Base-by-base conservation (phyloP, 2,113 vertebrate species). In the Scomber scombrus region DNA sequence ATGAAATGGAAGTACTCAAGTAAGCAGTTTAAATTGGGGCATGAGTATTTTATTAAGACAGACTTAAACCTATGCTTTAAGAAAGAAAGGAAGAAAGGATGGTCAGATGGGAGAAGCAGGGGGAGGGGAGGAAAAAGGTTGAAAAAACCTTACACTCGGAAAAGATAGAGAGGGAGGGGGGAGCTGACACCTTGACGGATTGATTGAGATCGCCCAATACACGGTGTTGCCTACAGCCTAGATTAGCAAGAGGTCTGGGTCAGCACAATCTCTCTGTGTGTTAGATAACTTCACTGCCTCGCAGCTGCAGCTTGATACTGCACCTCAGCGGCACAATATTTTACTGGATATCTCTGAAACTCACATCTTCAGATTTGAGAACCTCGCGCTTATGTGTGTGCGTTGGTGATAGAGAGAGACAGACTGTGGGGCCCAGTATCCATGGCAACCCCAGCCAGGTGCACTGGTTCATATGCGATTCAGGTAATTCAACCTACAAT, bases 371-470 rank as follows among this genome's bases (percentile, higher is more conserved):
- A 72, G 52, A 80, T 78, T 85, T 71, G 72, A 86, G 74, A 80
- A 71, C 23, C 71, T n/a, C 0, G 16, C 0, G 16, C 54, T 58
- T 23, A 13, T 9, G 7, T 45, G 66, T 74, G 9, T 14, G 49
- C 5, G 26, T 11, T 7, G 7, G 34, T 40, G 19, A 16, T 3
- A 61, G 65, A 65, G 54, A 57, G 71, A 78, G 74, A 64, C 56
- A 72, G 73, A 74, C 86, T 80, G 84, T 51, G 71, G 87, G 88
- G 81, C 65, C 71, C 40, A 46, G 93, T 93, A 89, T 82, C 92
- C 92, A 94, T 92, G 89, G 93, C 90, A 91, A 94, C 93, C 84
- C 4, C 81, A 66, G 49, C 84, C 92, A 93, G 88, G 92, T 91
- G 89, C 87, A 76, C 34, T 56, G 79, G 85, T 83, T 93, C 84